A percentile compares a stretch with the other conserved stretches of the same genome.
These are phyloP conservation scores for Melolontha melolontha DNA, from an alignment of 2,888 invertebrate genomes.

Conservation along the genomic window DNA sequence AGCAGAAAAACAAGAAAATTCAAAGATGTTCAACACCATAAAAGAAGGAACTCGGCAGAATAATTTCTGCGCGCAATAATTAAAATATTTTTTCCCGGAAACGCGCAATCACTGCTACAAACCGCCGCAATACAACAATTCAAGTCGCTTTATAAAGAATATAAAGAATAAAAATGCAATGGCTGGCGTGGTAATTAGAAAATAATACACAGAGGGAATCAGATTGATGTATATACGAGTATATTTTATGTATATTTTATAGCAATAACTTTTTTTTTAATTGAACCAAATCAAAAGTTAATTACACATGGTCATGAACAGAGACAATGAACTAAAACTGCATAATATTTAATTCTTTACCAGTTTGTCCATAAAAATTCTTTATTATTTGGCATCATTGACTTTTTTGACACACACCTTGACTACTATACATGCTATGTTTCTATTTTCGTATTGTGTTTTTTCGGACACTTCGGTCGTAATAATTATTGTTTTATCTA, in stretches of 20 bases:
- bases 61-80: neutral
- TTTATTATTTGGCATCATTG: no score
- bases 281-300: constrained; percentile 1
- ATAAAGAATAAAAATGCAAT: no score
- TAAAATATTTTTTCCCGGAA: constrained; percentile 4
- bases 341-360: neutral
- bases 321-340: constrained; percentile 21
- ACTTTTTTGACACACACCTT: no score
- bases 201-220: neutral
- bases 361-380: neutral
- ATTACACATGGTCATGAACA: constrained; percentile 16
- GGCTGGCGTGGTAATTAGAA: neutral
- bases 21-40: constrained; percentile 2
- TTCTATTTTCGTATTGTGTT: no score
- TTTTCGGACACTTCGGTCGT: no score
- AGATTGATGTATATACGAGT: constrained; percentile 1
- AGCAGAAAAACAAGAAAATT: neutral
- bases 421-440: no score
- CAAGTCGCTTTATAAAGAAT: no score
- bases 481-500: no score
- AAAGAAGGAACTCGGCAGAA: neutral
- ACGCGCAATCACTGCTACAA: no score
- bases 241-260: neutral
- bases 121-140: no score
- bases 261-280: constrained; percentile 5